A percentile compares a stretch with the other conserved stretches of the same genome.
Conservation (phyloP, 2,797 vertebrate species). For the Chrosomus eos region DNA sequence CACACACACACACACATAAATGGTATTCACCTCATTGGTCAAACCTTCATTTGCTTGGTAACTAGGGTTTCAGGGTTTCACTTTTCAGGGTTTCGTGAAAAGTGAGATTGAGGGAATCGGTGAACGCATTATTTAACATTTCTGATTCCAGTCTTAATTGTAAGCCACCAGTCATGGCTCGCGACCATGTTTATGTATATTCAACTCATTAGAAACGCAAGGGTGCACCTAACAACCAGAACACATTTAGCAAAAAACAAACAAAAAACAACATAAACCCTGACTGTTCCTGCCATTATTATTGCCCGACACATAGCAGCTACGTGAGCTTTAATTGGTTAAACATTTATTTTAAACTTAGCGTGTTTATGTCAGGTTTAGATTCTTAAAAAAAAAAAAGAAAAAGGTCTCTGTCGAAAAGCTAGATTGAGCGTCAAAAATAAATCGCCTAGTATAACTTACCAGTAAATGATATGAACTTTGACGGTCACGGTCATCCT, state of each 20-base stretch:
- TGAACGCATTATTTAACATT: neutral
- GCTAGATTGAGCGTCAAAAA: neutral
- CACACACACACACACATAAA: neutral
- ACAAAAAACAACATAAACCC: neutral
- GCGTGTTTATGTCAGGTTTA: neutral
- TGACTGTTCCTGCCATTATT: neutral
- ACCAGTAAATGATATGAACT: slow-evolving; percentile 67
- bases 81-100: too few relatives aligned
- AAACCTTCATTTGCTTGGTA: neutral
- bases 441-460: slow-evolving; percentile 45
- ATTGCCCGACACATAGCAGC: neutral
- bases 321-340: neutral
- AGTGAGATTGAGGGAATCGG: neutral
- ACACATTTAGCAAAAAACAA: neutral
- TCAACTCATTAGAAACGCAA: neutral
- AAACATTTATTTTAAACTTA: neutral
- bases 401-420: neutral
- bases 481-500: slow-evolving; percentile 64
- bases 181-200: neutral
- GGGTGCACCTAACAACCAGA: neutral
- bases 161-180: neutral
- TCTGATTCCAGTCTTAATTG: neutral
- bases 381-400: neutral
- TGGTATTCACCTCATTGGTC: neutral
- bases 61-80: too few relatives aligned